Evolutionary conservation across 2,797 vertebrate species (phyloP).

Genomic region (Ctenosaura bakeri): DNA sequence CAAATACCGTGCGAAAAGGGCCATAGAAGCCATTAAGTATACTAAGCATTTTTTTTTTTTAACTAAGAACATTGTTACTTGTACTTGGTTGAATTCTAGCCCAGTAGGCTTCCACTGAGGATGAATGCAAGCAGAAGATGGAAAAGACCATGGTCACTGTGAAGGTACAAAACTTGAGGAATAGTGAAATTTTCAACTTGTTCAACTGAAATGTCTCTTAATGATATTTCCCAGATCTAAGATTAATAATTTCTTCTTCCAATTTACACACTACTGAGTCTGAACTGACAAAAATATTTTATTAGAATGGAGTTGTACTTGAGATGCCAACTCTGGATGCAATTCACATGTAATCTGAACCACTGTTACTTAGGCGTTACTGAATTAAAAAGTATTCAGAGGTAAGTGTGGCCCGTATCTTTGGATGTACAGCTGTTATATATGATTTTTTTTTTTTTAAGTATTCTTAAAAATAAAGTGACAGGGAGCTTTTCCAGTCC

Average conservation of each 20-base stretch:
- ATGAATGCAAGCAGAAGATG: neutral
- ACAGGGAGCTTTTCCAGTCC: neutral
- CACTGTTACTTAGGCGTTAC: neutral
- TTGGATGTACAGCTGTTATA: conserved; percentile 10
- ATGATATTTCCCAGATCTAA: conserved; percentile 12
- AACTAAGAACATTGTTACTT: neutral
- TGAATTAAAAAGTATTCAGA: conserved; percentile 1
- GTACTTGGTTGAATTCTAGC: neutral
- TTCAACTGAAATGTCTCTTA: conserved; percentile 31
- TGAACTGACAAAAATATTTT: neutral
- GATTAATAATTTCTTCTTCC: neutral
- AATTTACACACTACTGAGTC: neutral
- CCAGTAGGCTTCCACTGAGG: neutral
- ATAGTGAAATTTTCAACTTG: conserved; percentile 18
- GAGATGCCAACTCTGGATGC: neutral
- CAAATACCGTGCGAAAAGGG: too few species aligned
- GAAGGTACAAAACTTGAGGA: neutral
- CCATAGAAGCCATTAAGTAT: too few species aligned
- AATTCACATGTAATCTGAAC: conserved; percentile 5
- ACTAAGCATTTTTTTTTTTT: too few species aligned
- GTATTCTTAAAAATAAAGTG: conserved; percentile 24
- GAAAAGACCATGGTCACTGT: neutral
- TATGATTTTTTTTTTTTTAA: neutral
- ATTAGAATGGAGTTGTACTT: conserved; percentile 4
- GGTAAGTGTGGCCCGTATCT: neutral